Evolutionary conservation across 1,140 invertebrate species (phyloP).

Genomic region (Cyphomyrmex costatus): DNA sequence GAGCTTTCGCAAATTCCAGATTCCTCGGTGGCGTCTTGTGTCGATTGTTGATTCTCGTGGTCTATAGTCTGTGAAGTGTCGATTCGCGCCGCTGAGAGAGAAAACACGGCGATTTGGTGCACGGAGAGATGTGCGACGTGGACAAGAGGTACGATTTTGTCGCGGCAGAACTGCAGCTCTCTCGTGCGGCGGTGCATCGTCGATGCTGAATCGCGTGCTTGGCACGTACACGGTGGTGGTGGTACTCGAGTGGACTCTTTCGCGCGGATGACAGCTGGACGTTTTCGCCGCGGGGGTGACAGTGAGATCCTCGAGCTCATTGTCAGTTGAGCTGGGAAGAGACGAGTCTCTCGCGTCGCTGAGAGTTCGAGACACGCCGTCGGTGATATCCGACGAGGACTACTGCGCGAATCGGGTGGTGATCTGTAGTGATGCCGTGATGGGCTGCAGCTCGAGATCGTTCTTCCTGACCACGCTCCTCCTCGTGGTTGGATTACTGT

Average conservation of each 20-base stretch:
- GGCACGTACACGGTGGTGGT: slow-evolving; percentile 36
- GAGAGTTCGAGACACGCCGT: slow-evolving; percentile 60
- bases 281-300: slow-evolving; percentile 64
- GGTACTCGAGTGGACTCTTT: slow-evolving; percentile 56
- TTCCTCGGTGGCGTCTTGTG: background rate
- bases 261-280: slow-evolving; percentile 68
- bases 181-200: slow-evolving; percentile 30
- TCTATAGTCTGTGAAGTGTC: slow-evolving; percentile 5
- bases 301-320: slow-evolving; percentile 53
- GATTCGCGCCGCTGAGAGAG: background rate
- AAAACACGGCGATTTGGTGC: background rate
- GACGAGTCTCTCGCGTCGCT: slow-evolving; percentile 60
- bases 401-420: slow-evolving; percentile 73
- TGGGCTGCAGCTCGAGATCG: slow-evolving; percentile 84
- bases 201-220: slow-evolving; percentile 64
- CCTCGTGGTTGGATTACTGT: slow-evolving; percentile 82
- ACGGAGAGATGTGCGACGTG: slow-evolving; percentile 55
- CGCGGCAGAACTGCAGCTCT: slow-evolving; percentile 43
- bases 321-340: slow-evolving; percentile 63
- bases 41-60: slow-evolving; percentile 4
- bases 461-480: slow-evolving; percentile 83
- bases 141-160: slow-evolving; percentile 52
- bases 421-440: slow-evolving; percentile 85
- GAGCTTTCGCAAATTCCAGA: slow-evolving; percentile 25
- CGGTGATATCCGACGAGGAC: slow-evolving; percentile 65